Conservation (phyloP, 2,113 vertebrate genomes). For the Arothron firmamentum region DNA sequence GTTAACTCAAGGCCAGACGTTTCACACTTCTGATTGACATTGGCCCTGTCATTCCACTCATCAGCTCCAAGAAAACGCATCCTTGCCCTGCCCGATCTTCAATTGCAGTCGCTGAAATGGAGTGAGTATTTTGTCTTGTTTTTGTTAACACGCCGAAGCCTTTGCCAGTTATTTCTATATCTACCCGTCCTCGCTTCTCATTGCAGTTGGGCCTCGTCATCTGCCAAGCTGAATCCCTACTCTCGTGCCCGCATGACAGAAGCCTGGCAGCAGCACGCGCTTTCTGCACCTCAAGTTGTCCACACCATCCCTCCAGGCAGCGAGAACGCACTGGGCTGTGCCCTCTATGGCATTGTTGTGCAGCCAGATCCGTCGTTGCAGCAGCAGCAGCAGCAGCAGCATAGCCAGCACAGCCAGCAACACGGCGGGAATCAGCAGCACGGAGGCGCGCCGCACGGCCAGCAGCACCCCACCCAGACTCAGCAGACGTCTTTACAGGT, state of each 20-base stretch:
- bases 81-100: constrained; percentile 11
- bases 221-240: constrained; percentile 77
- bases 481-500: constrained; percentile 71
- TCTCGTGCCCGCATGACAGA: constrained; percentile 74
- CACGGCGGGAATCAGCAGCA: constrained; percentile 65
- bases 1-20: too few species aligned
- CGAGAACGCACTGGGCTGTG: constrained; percentile 89
- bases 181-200: constrained; percentile 35
- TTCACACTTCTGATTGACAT: not conserved
- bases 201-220: constrained; percentile 63
- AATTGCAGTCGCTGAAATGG: constrained; percentile 50
- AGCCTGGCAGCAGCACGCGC: constrained; percentile 83
- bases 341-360: constrained; percentile 92
- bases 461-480: constrained; percentile 65
- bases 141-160: constrained; percentile 1
- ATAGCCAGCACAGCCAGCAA: constrained; percentile 68
- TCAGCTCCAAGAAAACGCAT: not conserved
- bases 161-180: constrained; percentile 19
- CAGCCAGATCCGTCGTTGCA: constrained; percentile 85
- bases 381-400: constrained; percentile 77
- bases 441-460: constrained; percentile 59
- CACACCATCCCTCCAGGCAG: constrained; percentile 83
- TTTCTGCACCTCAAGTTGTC: constrained; percentile 81
- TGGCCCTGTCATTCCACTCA: not conserved
- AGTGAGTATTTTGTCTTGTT: constrained; percentile 62